Conservation (phyloP, 92 coral and sea anemone species). For the Scolanthus callimorphus region DNA sequence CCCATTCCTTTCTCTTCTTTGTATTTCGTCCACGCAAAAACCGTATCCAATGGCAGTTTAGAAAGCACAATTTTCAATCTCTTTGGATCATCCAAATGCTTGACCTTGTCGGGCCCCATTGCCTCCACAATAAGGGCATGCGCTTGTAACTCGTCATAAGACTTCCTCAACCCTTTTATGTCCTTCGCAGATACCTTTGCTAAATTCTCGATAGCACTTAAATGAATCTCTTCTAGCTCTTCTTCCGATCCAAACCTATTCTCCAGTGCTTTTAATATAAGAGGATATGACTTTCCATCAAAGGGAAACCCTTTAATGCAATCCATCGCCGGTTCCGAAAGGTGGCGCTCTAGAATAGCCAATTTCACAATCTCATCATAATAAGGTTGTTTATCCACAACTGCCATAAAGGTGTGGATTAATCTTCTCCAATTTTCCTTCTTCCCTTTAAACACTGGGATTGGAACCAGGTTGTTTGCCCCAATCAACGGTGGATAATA, state of each 20-base stretch:
- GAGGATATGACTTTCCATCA: background rate
- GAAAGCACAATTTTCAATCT: background rate
- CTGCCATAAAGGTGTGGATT: constrained; percentile 11
- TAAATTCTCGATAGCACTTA: background rate
- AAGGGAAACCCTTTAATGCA: constrained; percentile 23
- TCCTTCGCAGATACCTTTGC: background rate
- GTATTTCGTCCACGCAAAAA: too few species aligned
- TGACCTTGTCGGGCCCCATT: constrained; percentile 2
- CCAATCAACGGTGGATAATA: too few species aligned
- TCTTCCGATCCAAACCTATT: constrained; percentile 11
- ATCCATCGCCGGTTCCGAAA: background rate
- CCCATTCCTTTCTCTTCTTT: too few species aligned
- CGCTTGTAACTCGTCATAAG: constrained; percentile 8
- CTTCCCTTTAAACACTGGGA: background rate
- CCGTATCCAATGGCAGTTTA: too few species aligned
- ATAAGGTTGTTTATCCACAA: constrained; percentile 12
- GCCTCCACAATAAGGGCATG: background rate
- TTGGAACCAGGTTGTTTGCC: too few species aligned
- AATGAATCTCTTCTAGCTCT: background rate
- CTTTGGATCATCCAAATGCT: constrained; percentile 3
- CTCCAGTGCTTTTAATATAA: constrained; percentile 1
- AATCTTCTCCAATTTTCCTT: constrained; percentile 8
- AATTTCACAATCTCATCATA: constrained; percentile 6
- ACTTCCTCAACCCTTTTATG: constrained; percentile 1
- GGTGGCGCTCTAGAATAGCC: constrained; percentile 10